Evolutionary conservation across 2,113 vertebrate genomes (phyloP).

Genomic region (Cyprinodon brontotheroides): DNA sequence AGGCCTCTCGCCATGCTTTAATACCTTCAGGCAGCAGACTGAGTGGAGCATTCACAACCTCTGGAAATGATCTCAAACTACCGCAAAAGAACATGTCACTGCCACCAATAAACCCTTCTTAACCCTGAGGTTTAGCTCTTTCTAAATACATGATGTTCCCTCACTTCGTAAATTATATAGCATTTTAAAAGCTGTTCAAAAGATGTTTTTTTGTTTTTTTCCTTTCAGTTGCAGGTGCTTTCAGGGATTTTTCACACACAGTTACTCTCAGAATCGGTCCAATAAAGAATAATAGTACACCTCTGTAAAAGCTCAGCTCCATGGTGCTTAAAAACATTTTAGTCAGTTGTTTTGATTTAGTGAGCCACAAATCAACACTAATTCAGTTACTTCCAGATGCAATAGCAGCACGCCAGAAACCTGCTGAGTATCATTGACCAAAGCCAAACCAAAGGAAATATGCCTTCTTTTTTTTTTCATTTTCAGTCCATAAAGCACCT

Average conservation of each 20-base stretch:
- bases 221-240: neutral
- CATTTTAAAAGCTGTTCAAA: neutral
- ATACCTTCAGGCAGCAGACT: conserved; percentile 52
- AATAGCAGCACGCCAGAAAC: neutral
- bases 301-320: too few species aligned
- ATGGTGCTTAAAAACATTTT: neutral
- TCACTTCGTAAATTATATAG: neutral
- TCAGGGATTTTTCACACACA: neutral
- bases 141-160: neutral
- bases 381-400: conserved; percentile 1
- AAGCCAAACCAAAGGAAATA: too few species aligned
- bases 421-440: neutral
- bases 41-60: conserved; percentile 52
- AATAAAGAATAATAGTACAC: too few species aligned
- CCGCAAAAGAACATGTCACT: conserved; percentile 36
- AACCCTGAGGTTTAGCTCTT: neutral
- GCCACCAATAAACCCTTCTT: neutral
- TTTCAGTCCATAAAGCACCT: neutral
- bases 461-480: neutral
- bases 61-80: conserved; percentile 65
- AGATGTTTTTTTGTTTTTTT: too few species aligned
- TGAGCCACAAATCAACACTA: neutral
- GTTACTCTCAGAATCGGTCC: neutral
- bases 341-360: neutral
- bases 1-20: conserved; percentile 62